Conservation (phyloP, 2,113 vertebrate genomes). For the Xerus inauris region DNA sequence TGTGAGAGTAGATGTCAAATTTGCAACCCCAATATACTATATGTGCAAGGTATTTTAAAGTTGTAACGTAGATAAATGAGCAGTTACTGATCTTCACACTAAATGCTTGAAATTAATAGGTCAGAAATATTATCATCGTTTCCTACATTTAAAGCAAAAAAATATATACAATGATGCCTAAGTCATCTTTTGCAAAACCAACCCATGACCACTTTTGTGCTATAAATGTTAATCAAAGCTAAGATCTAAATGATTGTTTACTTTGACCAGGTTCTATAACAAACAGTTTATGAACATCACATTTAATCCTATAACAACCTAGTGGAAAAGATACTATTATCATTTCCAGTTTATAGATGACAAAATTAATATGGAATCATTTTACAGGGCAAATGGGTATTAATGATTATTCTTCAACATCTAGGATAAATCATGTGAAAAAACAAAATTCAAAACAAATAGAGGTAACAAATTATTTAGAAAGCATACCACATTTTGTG, state of each 20-base stretch:
- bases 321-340: background rate
- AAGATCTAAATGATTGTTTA: background rate
- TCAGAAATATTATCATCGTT: background rate
- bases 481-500: background rate
- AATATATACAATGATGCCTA: background rate
- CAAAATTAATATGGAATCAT: background rate
- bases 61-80: background rate
- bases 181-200: background rate
- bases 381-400: background rate
- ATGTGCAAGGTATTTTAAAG: background rate
- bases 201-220: background rate
- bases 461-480: background rate
- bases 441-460: background rate
- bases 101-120: background rate
- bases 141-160: background rate
- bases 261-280: background rate
- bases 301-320: background rate
- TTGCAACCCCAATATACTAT: background rate
- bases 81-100: background rate
- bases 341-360: background rate
- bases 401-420: background rate
- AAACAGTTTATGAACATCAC: background rate
- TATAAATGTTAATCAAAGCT: background rate
- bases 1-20: conserved; percentile 9
- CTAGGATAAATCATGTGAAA: background rate